These are phyloP conservation scores for Pyrrhosoma nymphula DNA, from an alignment of 2,888 invertebrate genomes.

Conservation along the genomic window DNA sequence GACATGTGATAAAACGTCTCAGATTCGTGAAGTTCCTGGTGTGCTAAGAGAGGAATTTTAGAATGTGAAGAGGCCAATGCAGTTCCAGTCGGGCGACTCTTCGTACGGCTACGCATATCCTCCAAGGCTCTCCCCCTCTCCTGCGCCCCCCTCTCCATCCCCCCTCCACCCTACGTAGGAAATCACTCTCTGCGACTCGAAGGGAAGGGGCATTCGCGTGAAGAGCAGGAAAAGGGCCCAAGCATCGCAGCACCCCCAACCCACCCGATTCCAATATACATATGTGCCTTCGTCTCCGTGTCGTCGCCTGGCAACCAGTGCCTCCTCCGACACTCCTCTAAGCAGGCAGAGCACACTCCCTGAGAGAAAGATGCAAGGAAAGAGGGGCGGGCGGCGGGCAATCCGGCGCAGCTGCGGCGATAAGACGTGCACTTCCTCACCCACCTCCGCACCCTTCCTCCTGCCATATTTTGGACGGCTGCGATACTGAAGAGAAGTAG, in stretches of 20 bases:
- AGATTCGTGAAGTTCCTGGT: background rate
- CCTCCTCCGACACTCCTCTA: background rate
- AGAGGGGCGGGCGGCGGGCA: too few relatives aligned
- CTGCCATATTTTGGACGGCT: background rate
- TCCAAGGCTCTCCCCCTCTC: background rate
- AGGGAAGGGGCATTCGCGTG: background rate
- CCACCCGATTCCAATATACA: background rate
- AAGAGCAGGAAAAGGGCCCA: background rate
- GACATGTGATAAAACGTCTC: background rate
- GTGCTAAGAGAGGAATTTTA: background rate
- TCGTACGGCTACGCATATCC: background rate
- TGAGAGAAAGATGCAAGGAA: too few relatives aligned
- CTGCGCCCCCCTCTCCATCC: background rate
- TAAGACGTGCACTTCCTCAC: background rate
- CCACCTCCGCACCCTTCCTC: background rate
- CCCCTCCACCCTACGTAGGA: background rate
- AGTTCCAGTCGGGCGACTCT: background rate
- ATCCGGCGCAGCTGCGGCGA: background rate
- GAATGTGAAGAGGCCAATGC: background rate
- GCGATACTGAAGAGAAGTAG: background rate
- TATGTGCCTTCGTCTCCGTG: background rate
- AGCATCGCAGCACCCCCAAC: background rate
- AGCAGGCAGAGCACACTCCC: too few relatives aligned
- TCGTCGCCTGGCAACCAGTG: slow-evolving; percentile 11
- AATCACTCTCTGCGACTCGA: background rate